Percentiles rank a stretch among this genome's conserved stretches.
Evolutionary conservation across 1,140 invertebrate species (phyloP).

Genomic region (Ceratosolen fusciceps): DNA sequence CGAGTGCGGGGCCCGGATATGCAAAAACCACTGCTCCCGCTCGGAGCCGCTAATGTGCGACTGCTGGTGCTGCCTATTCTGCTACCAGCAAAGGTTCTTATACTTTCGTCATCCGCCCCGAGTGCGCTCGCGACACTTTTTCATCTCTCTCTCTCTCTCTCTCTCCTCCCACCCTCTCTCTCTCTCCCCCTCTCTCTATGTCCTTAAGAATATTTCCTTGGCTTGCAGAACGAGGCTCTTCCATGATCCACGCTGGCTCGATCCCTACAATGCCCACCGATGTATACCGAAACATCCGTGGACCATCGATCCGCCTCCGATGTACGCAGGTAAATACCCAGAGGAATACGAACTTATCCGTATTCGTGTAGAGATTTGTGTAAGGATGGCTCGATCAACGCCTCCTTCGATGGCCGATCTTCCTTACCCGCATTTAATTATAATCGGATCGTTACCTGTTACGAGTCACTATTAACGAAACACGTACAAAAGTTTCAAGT

Average conservation of each 20-base stretch:
- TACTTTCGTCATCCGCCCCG: too few species aligned
- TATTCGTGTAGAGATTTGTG: too few species aligned
- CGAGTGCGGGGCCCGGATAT: conserved; percentile 61
- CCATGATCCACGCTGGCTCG: background rate
- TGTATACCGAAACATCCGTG: background rate
- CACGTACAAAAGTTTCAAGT: too few species aligned
- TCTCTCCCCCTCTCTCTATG: background rate
- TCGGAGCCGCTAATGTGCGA: conserved; percentile 57
- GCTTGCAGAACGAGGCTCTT: background rate
- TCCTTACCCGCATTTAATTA: too few species aligned
- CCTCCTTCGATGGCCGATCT: too few species aligned
- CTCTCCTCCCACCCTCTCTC: too few species aligned
- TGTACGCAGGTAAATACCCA: background rate
- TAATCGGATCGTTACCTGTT: too few species aligned
- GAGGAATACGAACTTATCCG: too few species aligned
- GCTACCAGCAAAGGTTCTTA: conserved; percentile 65
- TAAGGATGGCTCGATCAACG: too few species aligned
- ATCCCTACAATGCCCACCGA: background rate
- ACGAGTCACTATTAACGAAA: too few species aligned
- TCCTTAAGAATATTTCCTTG: too few species aligned
- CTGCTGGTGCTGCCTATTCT: conserved; percentile 64
- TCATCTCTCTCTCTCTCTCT: background rate
- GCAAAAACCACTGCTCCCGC: conserved; percentile 61
- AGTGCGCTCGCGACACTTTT: background rate
- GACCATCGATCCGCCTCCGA: background rate